phyloP scores from a whole-genome alignment of 23 tunicate species.

The Ciona savignyi region DNA sequence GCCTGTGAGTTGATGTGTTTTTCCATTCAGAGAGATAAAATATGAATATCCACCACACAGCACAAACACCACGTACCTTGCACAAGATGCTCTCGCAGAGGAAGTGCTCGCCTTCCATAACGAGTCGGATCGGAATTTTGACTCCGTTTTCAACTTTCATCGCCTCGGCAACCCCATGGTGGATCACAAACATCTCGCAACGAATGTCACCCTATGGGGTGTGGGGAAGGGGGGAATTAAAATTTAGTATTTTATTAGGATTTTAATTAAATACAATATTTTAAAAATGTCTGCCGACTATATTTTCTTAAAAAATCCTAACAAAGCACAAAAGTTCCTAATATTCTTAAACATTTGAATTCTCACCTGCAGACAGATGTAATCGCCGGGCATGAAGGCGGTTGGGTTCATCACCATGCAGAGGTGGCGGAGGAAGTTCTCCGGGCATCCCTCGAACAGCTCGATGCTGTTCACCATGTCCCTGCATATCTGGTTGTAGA shows the following conservation, averaged over 20 bases:
- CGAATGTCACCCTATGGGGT: constrained; percentile 59
- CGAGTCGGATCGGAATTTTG: constrained; percentile 26
- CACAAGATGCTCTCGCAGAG: constrained; percentile 27
- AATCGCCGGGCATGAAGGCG: constrained; percentile 85
- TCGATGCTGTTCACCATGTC: constrained; percentile 45
- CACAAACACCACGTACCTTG: constrained; percentile 32
- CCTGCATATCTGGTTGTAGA: constrained; percentile 64
- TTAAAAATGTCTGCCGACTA: too few species aligned
- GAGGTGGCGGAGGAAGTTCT: constrained; percentile 74
- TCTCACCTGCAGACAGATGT: constrained; percentile 83
- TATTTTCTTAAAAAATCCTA: background rate
- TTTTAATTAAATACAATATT: too few species aligned
- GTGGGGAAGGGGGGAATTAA: too few species aligned
- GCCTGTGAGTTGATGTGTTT: too few species aligned
- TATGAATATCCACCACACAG: too few species aligned
- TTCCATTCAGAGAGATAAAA: too few species aligned
- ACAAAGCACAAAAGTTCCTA: background rate
- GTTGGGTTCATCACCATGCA: constrained; percentile 71
- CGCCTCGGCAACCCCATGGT: constrained; percentile 46
- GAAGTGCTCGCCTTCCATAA: constrained; percentile 47
- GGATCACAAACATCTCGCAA: constrained; percentile 34
- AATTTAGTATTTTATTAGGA: too few species aligned
- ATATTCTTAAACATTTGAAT: too few species aligned
- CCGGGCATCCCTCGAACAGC: constrained; percentile 70
- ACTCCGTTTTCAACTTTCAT: constrained; percentile 22